Evolutionary conservation across 2,888 invertebrate genomes (phyloP).

Genomic region (Trisateles emortualis): DNA sequence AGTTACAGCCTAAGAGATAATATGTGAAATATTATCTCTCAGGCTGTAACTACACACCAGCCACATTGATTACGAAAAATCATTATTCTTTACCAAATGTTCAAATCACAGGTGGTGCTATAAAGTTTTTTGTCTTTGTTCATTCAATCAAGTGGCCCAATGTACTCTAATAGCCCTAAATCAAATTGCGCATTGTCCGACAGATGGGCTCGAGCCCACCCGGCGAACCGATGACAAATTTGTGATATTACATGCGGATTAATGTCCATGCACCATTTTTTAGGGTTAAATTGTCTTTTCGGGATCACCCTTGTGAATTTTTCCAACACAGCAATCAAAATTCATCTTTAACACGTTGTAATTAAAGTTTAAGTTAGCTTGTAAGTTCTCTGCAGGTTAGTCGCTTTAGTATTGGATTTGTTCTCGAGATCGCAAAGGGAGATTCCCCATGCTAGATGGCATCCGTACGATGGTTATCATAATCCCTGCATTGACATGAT

Average conservation of each 20-base stretch:
- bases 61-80: background rate
- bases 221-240: constrained; percentile 84
- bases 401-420: constrained; percentile 58
- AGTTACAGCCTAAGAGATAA: no score
- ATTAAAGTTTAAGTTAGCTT: constrained; percentile 49
- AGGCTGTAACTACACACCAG: no score
- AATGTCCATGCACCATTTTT: constrained; percentile 84
- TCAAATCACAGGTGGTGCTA: constrained; percentile 17
- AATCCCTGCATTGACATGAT: constrained; percentile 86
- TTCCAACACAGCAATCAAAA: constrained; percentile 27
- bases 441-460: constrained; percentile 83
- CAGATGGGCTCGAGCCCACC: constrained; percentile 73
- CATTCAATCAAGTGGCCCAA: constrained; percentile 64
- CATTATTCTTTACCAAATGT: background rate
- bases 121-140: constrained; percentile 54
- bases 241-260: constrained; percentile 86
- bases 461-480: constrained; percentile 86
- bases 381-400: constrained; percentile 42
- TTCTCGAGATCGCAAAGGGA: constrained; percentile 81
- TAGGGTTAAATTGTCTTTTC: constrained; percentile 87
- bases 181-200: constrained; percentile 75
- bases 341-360: constrained; percentile 34
- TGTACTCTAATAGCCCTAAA: constrained; percentile 75
- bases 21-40: no score
- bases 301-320: constrained; percentile 67